Conservation (phyloP, 1,140 invertebrate species). For the Ceratina japonica region DNA sequence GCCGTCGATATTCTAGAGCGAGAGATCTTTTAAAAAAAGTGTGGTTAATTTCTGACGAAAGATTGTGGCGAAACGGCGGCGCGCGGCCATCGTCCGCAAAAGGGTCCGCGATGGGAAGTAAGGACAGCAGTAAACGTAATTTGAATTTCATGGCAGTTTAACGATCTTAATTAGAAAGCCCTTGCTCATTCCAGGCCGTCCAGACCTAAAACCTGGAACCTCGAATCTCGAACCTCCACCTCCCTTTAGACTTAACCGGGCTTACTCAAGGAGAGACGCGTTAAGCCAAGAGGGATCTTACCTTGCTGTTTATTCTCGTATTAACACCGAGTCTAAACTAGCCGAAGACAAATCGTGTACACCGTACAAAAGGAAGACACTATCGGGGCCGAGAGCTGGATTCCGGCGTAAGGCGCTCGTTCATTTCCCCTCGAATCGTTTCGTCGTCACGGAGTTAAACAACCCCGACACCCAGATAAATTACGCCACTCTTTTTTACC, state of each 20-base stretch:
- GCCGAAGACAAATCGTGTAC: slow-evolving; percentile 67
- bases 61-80: slow-evolving; percentile 14
- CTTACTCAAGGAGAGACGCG: slow-evolving; percentile 68
- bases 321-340: slow-evolving; percentile 67
- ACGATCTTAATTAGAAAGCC: slow-evolving; percentile 73
- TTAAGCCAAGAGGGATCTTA: slow-evolving; percentile 67
- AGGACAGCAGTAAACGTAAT: slow-evolving; percentile 69
- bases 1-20: too few relatives aligned
- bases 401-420: slow-evolving; percentile 41
- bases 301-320: slow-evolving; percentile 68
- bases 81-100: slow-evolving; percentile 55
- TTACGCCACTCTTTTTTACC: too few relatives aligned
- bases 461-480: too few relatives aligned
- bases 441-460: background rate
- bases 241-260: slow-evolving; percentile 66
- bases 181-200: slow-evolving; percentile 65
- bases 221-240: slow-evolving; percentile 67
- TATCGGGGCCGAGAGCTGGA: slow-evolving; percentile 50
- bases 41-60: slow-evolving; percentile 47
- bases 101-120: slow-evolving; percentile 56
- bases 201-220: slow-evolving; percentile 63
- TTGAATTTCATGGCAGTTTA: slow-evolving; percentile 73
- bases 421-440: slow-evolving; percentile 13
- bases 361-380: slow-evolving; percentile 50
- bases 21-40: slow-evolving; percentile 11